phyloP scores from a whole-genome alignment of 2,888 invertebrate species.

The Drosophila mulleri region DNA sequence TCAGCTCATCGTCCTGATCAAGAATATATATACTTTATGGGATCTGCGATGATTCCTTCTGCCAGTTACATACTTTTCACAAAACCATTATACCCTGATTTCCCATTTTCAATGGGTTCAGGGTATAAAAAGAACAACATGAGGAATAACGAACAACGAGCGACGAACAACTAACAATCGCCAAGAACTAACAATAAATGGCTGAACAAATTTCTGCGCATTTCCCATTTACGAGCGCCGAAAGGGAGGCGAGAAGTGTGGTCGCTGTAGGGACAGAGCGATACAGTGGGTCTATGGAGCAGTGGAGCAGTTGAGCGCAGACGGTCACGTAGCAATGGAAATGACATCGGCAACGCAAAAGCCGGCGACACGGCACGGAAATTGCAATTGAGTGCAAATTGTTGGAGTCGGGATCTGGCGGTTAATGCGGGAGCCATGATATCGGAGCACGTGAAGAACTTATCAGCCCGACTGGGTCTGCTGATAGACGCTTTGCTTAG shows the following conservation, averaged over 20 bases:
- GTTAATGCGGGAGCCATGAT: neutral
- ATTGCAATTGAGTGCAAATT: constrained; percentile 78
- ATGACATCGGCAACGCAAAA: constrained; percentile 53
- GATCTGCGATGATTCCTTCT: too few species aligned
- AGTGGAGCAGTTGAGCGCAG: neutral
- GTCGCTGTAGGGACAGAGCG: neutral
- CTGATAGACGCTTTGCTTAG: constrained; percentile 23
- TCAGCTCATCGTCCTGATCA: too few species aligned
- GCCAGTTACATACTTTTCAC: too few species aligned
- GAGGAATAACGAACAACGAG: constrained; percentile 28
- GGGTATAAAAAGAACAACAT: constrained; percentile 24
- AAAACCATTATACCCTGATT: too few species aligned
- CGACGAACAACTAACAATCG: constrained; percentile 39
- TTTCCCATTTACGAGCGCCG: constrained; percentile 52
- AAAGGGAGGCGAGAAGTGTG: neutral
- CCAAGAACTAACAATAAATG: constrained; percentile 71
- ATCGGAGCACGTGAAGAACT: constrained; percentile 17
- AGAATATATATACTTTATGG: too few species aligned
- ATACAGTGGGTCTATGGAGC: neutral
- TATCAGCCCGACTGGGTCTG: constrained; percentile 32
- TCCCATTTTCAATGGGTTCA: too few species aligned
- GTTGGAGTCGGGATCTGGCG: constrained; percentile 30
- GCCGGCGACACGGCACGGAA: constrained; percentile 61
- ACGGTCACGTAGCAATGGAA: constrained; percentile 69
- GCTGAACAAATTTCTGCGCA: constrained; percentile 72